Evolutionary conservation across 30 jellyfish, hydroid and myxozoan genomes (phyloP), one percentile per base, ranked within the genome.

Genomic region (Sanderia malayensis): DNA sequence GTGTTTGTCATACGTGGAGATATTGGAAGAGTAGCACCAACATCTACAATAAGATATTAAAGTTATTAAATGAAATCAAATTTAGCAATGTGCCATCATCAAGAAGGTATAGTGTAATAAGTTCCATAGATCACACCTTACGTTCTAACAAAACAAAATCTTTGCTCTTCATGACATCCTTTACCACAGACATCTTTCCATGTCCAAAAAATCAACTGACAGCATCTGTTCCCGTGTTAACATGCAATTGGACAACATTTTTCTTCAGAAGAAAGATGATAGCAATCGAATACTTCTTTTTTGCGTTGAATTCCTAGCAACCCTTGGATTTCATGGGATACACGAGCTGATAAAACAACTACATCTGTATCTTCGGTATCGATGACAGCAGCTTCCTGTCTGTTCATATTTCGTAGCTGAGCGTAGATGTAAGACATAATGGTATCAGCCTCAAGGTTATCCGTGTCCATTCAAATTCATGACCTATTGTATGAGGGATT

Each of bases 141-240:
- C 73, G 57, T 60, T 60, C 73, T 60, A 25, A 60, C 73, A 20
- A 60, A 60, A 60, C 73, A 60, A 60, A 10, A 60, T 60, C 73
- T 60, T 25, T 17, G 73, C 47, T 9, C 31, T 67, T 67, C 0
- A 67, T 67, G 79, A 67, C 67, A 34, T 34, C 20, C 65, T 67
- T 67, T 19, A 45, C 79, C 79, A 67, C 65, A 34, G 79, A 67
- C 79, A 67, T 67, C 65, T 67, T 67, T 67, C 79, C 79, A 33
- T 67, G 79, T 34, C 79, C 65, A 67, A 67, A 67, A 44, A 34
- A 67, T 34, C 79, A 37, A 67, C 63, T 67, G 65, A 67, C 67
- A 3, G 79, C 67, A 67, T 67, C 65, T 21, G 79, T 44, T 67
- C 79, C 79, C 31, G 79, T 67, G 79, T 67, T 67, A 17, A 67